These are phyloP conservation scores for Cotesia chilonis DNA, from an alignment of 1,140 invertebrate genomes.

Conservation along the genomic window DNA sequence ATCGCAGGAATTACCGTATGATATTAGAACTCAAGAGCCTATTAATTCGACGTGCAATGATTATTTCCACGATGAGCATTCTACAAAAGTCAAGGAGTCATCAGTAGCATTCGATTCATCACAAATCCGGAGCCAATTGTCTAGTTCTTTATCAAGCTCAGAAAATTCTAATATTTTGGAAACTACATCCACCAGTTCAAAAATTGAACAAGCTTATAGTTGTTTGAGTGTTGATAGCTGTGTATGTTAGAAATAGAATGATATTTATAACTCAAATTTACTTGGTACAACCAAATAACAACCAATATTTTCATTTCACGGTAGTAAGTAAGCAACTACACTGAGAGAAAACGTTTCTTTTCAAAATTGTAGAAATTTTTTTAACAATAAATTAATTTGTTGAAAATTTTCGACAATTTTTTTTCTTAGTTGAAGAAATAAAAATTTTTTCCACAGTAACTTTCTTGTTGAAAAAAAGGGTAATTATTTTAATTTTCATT, in stretches of 20 bases:
- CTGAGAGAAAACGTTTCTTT: too few relatives aligned
- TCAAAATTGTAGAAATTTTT: too few relatives aligned
- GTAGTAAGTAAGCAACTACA: too few relatives aligned
- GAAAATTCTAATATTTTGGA: slow-evolving; percentile 51
- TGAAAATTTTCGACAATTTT: too few relatives aligned
- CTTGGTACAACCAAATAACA: not conserved
- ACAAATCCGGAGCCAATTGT: slow-evolving; percentile 49
- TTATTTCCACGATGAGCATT: slow-evolving; percentile 44
- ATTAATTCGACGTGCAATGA: slow-evolving; percentile 27
- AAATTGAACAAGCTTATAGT: slow-evolving; percentile 58
- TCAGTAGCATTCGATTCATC: slow-evolving; percentile 43
- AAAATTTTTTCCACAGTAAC: too few relatives aligned
- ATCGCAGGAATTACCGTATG: slow-evolving; percentile 51
- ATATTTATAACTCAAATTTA: not conserved
- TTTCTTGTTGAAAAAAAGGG: too few relatives aligned
- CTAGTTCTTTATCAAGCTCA: slow-evolving; percentile 37
- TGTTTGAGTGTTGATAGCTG: slow-evolving; percentile 60
- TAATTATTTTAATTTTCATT: too few relatives aligned
- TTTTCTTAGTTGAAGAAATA: too few relatives aligned
- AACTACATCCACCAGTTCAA: slow-evolving; percentile 46
- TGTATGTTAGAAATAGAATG: slow-evolving; percentile 51
- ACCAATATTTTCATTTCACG: not conserved
- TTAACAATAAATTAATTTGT: too few relatives aligned
- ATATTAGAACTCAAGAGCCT: slow-evolving; percentile 51
- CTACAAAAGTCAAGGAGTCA: slow-evolving; percentile 44